These are phyloP conservation scores for Synergus laeviventris DNA, from an alignment of 2,888 invertebrate species.

Conservation along the genomic window DNA sequence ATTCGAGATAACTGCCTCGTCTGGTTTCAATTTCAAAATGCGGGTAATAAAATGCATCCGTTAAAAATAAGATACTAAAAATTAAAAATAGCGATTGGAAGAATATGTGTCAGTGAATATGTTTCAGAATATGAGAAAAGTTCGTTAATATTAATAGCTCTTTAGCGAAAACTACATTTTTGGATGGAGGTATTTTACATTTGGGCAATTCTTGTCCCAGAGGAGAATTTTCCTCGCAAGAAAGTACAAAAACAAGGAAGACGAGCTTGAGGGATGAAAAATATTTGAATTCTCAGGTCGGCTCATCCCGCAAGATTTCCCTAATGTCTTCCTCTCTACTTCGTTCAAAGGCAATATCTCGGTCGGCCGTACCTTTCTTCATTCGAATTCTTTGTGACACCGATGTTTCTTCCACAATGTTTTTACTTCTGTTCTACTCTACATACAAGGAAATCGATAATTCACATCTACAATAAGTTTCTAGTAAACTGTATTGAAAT, in stretches of 20 bases:
- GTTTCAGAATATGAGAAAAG: no score
- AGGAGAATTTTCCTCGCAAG: slow-evolving; percentile 10
- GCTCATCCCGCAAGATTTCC: slow-evolving; percentile 65
- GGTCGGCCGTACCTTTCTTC: slow-evolving; percentile 50
- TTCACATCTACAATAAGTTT: slow-evolving; percentile 1
- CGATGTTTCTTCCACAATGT: background rate
- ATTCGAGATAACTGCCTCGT: no score
- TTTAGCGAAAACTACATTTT: background rate
- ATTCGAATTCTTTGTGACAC: slow-evolving; percentile 43
- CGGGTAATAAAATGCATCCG: background rate
- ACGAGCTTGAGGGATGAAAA: slow-evolving; percentile 51
- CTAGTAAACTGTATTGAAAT: background rate
- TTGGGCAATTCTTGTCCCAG: background rate
- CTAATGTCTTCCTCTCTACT: slow-evolving; percentile 60
- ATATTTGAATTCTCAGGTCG: slow-evolving; percentile 56
- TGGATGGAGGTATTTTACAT: background rate
- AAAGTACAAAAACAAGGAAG: slow-evolving; percentile 43
- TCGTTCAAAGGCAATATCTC: slow-evolving; percentile 56
- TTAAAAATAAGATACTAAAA: background rate
- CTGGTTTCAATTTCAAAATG: background rate
- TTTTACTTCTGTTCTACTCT: slow-evolving; percentile 6
- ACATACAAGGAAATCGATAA: slow-evolving; percentile 15
- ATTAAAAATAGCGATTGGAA: background rate
- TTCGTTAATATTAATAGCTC: no score
- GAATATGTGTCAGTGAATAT: no score